Evolutionary conservation across 2,888 invertebrate species (phyloP).

Genomic region (Drosophila infuscata): DNA sequence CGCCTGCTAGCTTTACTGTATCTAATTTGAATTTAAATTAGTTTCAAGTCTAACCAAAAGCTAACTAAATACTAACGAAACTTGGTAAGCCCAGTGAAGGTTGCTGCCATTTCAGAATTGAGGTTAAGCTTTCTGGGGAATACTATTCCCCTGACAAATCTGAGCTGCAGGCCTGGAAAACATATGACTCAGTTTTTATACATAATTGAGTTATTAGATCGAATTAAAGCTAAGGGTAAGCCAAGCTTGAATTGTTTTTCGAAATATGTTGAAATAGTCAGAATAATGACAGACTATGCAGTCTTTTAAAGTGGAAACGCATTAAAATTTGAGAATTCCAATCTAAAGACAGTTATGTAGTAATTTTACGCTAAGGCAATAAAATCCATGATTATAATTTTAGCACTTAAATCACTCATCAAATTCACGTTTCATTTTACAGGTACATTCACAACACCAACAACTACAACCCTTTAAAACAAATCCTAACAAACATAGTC

Average conservation of each 20-base stretch:
- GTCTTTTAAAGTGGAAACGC: not conserved
- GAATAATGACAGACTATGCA: not conserved
- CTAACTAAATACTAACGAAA: constrained; percentile 21
- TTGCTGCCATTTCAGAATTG: constrained; percentile 26
- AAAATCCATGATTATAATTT: not conserved
- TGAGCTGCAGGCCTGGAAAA: not conserved
- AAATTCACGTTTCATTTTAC: constrained; percentile 20
- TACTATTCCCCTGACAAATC: constrained; percentile 17
- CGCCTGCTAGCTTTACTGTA: constrained; percentile 71
- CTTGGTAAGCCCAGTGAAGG: constrained; percentile 28
- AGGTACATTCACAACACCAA: constrained; percentile 87
- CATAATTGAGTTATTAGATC: not conserved
- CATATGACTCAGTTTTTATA: not conserved
- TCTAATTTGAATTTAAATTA: constrained; percentile 78
- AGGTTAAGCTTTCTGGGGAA: constrained; percentile 34
- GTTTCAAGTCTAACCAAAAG: constrained; percentile 52
- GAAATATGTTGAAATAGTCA: not conserved
- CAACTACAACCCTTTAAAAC: constrained; percentile 88
- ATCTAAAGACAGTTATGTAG: not conserved
- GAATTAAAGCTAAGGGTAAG: not conserved
- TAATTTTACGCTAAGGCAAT: not conserved
- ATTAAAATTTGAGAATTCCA: not conserved
- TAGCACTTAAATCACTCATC: not conserved
- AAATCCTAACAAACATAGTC: constrained; percentile 83
- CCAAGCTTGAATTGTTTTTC: not conserved